These are phyloP conservation scores for Nerophis ophidion DNA, from an alignment of 2,113 vertebrate species.

Conservation along the genomic window DNA sequence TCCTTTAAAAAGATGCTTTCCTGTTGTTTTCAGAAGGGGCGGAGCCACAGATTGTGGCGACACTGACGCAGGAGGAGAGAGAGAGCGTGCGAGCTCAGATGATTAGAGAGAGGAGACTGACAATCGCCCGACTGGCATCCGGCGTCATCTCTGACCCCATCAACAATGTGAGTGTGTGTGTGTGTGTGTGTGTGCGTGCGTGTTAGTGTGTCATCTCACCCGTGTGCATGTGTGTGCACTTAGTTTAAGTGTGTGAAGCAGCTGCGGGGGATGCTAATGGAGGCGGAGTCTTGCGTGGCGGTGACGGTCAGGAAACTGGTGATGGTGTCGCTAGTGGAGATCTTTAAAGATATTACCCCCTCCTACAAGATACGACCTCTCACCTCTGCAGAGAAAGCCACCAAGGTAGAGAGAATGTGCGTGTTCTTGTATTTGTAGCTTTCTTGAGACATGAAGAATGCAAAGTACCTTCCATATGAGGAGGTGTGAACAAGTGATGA, in stretches of 20 bases:
- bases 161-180: slow-evolving; percentile 70
- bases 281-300: slow-evolving; percentile 82
- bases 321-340: slow-evolving; percentile 89
- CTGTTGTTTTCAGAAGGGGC: slow-evolving; percentile 21
- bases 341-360: slow-evolving; percentile 91
- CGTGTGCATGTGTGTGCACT: background rate
- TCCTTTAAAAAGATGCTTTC: background rate
- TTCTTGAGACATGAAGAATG: too few relatives aligned
- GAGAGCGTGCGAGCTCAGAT: slow-evolving; percentile 71
- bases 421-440: background rate
- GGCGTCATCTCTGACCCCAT: slow-evolving; percentile 82
- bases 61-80: slow-evolving; percentile 74
- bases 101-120: slow-evolving; percentile 77
- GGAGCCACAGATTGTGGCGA: slow-evolving; percentile 24
- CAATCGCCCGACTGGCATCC: slow-evolving; percentile 81
- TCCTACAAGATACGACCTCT: slow-evolving; percentile 90
- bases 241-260: slow-evolving; percentile 93
- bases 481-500: too few relatives aligned
- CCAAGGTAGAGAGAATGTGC: slow-evolving; percentile 73
- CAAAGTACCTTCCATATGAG: too few relatives aligned
- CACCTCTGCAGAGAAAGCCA: slow-evolving; percentile 79
- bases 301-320: slow-evolving; percentile 90
- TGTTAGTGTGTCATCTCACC: background rate
- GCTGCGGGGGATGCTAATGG: slow-evolving; percentile 87
- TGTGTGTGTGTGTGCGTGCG: slow-evolving; percentile 5